These are phyloP conservation scores for Tachystola acroxantha DNA, from an alignment of 2,888 invertebrate genomes.

Conservation along the genomic window DNA sequence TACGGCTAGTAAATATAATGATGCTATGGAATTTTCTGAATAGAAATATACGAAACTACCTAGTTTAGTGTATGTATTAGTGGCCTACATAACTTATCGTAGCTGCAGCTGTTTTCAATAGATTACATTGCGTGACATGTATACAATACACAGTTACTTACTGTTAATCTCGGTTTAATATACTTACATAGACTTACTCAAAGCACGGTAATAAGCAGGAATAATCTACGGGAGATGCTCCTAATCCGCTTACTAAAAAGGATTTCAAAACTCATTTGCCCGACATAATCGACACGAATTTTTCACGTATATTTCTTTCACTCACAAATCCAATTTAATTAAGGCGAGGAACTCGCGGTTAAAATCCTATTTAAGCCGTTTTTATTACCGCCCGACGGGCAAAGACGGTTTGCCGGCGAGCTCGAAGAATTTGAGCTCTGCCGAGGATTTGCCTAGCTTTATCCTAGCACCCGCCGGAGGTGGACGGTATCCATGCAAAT, in stretches of 20 bases:
- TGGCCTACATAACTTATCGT: no score
- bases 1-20: no score
- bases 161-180: no score
- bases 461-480: slow-evolving; percentile 52
- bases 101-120: no score
- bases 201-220: no score
- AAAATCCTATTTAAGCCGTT: slow-evolving; percentile 78
- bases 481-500: slow-evolving; percentile 65
- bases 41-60: no score
- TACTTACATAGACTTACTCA: no score
- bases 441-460: slow-evolving; percentile 66
- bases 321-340: slow-evolving; percentile 78
- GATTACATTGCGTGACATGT: no score
- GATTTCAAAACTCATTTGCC: slow-evolving; percentile 63
- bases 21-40: no score
- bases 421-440: slow-evolving; percentile 70
- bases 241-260: slow-evolving; percentile 60
- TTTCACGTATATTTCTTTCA: slow-evolving; percentile 76
- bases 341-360: slow-evolving; percentile 76
- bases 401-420: slow-evolving; percentile 69
- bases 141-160: no score
- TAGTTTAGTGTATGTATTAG: no score
- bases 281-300: slow-evolving; percentile 74
- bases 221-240: slow-evolving; percentile 43
- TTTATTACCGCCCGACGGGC: slow-evolving; percentile 76